Percentiles rank a stretch among this genome's conserved stretches.
Conservation (phyloP, 1,140 invertebrate species). For the Sipha flava region DNA sequence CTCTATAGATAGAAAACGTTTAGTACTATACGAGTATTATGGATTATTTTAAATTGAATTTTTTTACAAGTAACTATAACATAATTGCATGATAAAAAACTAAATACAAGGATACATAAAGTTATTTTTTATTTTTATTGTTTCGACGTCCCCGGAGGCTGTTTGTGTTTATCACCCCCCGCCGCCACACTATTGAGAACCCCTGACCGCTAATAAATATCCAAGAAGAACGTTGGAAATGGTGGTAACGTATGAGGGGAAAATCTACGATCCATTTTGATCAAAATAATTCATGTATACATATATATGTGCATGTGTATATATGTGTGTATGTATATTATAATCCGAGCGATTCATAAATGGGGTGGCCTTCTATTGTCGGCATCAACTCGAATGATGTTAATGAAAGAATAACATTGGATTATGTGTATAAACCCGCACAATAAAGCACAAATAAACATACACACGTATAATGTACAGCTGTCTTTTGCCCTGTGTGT, state of each 20-base stretch:
- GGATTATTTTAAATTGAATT: no score
- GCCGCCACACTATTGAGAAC: background rate
- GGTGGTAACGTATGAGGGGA: background rate
- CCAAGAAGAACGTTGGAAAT: background rate
- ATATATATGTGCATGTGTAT: background rate
- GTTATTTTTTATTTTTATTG: background rate
- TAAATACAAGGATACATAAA: background rate
- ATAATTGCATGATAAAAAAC: background rate
- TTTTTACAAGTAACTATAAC: background rate
- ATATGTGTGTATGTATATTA: constrained; percentile 6
- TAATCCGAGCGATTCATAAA: constrained; percentile 15
- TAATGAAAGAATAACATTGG: constrained; percentile 33
- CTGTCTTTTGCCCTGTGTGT: background rate
- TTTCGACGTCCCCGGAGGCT: constrained; percentile 21
- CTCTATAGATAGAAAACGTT: no score
- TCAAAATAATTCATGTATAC: constrained; percentile 23
- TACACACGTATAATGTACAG: constrained; percentile 24
- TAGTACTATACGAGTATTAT: no score
- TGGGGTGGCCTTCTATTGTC: constrained; percentile 29
- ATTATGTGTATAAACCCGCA: constrained; percentile 33
- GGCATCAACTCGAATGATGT: constrained; percentile 31
- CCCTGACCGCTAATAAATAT: constrained; percentile 32
- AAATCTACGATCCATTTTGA: constrained; percentile 25
- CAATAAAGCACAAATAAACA: constrained; percentile 33
- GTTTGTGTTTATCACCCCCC: constrained; percentile 8